Evolutionary conservation across 2,797 vertebrate species (phyloP).

Genomic region (Bufotes viridis): DNA sequence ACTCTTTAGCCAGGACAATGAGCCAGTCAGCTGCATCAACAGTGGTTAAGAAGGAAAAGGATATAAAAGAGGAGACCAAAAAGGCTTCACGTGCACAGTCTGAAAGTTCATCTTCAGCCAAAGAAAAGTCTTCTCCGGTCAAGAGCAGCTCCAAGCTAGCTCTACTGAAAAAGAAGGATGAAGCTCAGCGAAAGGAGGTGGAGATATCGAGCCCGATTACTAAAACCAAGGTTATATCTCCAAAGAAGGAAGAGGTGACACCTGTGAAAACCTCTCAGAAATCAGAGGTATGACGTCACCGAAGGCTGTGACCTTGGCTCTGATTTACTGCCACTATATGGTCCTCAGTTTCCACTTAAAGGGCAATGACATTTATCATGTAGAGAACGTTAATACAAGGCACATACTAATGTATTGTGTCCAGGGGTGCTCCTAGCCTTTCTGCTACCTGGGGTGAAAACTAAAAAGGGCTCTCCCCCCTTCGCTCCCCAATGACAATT

Average conservation of each 20-base stretch:
- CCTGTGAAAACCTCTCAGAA: slow-evolving; percentile 82
- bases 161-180: slow-evolving; percentile 80
- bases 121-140: slow-evolving; percentile 56
- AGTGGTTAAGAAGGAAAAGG: slow-evolving; percentile 58
- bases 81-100: slow-evolving; percentile 1
- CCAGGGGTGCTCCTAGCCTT: too few relatives aligned
- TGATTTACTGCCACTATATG: neutral
- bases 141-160: slow-evolving; percentile 85
- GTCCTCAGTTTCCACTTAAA: neutral
- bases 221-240: slow-evolving; percentile 73
- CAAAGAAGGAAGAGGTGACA: slow-evolving; percentile 75
- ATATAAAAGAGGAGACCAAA: slow-evolving; percentile 59
- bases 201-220: slow-evolving; percentile 38
- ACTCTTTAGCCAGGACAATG: slow-evolving; percentile 65
- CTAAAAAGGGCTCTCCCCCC: too few relatives aligned
- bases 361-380: too few relatives aligned
- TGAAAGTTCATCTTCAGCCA: slow-evolving; percentile 62
- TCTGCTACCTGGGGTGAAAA: too few relatives aligned
- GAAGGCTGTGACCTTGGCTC: neutral
- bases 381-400: too few relatives aligned
- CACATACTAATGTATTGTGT: too few relatives aligned
- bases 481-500: too few relatives aligned
- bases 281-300: slow-evolving; percentile 77
- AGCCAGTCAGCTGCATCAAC: slow-evolving; percentile 56
- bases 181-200: slow-evolving; percentile 65